These are phyloP conservation scores for Hippocampus kuda DNA, from an alignment of 2,797 vertebrate genomes.

Conservation along the genomic window DNA sequence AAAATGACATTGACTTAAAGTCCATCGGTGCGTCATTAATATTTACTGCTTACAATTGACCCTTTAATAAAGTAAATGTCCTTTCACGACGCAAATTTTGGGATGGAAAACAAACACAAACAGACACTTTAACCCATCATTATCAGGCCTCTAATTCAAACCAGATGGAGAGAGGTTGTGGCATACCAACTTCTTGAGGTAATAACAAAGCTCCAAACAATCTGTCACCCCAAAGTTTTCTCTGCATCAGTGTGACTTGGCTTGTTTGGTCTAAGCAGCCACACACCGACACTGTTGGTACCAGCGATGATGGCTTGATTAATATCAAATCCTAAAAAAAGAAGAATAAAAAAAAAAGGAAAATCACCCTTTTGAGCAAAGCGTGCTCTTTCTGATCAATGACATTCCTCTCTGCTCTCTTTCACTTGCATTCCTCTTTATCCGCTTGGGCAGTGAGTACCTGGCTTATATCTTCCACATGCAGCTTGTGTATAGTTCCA, in stretches of 20 bases:
- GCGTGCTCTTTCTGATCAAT: constrained; percentile 61
- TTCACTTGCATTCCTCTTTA: constrained; percentile 62
- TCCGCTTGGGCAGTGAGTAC: constrained; percentile 60
- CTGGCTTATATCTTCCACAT: constrained; percentile 76
- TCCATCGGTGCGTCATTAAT: constrained; percentile 54
- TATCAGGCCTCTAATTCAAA: constrained; percentile 80
- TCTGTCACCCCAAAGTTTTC: constrained; percentile 46
- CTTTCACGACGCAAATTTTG: constrained; percentile 69
- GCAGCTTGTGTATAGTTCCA: constrained; percentile 58
- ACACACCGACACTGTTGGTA: constrained; percentile 1
- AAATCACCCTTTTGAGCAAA: constrained; percentile 47
- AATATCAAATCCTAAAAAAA: background rate
- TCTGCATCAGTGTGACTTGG: constrained; percentile 29
- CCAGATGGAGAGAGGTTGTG: constrained; percentile 74
- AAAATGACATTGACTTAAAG: constrained; percentile 21
- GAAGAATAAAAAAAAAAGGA: constrained; percentile 4
- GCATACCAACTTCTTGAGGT: constrained; percentile 88
- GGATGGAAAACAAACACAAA: constrained; percentile 73
- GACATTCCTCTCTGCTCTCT: constrained; percentile 52
- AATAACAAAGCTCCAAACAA: constrained; percentile 66
- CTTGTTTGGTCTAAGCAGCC: constrained; percentile 28
- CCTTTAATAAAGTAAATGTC: constrained; percentile 72
- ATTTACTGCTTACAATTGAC: constrained; percentile 56
- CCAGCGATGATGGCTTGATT: constrained; percentile 17
- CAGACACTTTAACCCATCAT: constrained; percentile 76